Conservation (phyloP, 2,113 vertebrate species). For the Poecile atricapillus region DNA sequence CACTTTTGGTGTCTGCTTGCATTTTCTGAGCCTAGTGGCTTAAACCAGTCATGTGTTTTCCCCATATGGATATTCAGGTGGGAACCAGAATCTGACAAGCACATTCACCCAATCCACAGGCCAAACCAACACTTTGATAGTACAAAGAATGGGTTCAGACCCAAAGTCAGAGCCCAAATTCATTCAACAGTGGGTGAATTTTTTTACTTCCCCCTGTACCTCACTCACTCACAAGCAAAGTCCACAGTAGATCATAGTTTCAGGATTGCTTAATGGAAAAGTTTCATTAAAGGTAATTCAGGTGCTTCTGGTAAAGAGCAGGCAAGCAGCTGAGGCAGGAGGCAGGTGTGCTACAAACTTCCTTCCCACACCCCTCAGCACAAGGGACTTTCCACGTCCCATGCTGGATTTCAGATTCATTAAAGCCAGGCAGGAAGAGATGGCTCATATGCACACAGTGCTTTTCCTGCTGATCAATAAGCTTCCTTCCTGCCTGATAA, state of each 20-base stretch:
- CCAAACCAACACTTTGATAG: not conserved
- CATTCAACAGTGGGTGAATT: not conserved
- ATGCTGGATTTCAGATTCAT: not conserved
- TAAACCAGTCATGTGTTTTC: not conserved
- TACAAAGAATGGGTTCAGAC: not conserved
- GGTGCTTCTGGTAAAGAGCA: not conserved
- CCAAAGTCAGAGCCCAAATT: not conserved
- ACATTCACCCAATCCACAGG: not conserved
- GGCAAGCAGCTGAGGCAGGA: not conserved
- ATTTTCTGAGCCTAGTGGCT: not conserved
- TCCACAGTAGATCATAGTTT: not conserved
- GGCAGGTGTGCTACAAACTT: not conserved
- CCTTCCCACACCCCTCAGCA: not conserved
- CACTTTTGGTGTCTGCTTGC: not conserved
- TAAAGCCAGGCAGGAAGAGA: slow-evolving; percentile 23
- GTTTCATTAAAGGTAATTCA: not conserved
- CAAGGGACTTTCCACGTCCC: not conserved
- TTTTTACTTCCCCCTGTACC: not conserved
- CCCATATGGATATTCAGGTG: not conserved
- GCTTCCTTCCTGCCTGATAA: slow-evolving; percentile 59
- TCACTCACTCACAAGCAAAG: not conserved
- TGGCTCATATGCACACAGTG: slow-evolving; percentile 29
- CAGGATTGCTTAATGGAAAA: not conserved
- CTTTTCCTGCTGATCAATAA: slow-evolving; percentile 60
- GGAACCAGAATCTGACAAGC: not conserved